These are phyloP conservation scores for Ophioderma brevispina DNA, from an alignment of 35 echinoderm and acorn worm genomes.

Conservation along the genomic window DNA sequence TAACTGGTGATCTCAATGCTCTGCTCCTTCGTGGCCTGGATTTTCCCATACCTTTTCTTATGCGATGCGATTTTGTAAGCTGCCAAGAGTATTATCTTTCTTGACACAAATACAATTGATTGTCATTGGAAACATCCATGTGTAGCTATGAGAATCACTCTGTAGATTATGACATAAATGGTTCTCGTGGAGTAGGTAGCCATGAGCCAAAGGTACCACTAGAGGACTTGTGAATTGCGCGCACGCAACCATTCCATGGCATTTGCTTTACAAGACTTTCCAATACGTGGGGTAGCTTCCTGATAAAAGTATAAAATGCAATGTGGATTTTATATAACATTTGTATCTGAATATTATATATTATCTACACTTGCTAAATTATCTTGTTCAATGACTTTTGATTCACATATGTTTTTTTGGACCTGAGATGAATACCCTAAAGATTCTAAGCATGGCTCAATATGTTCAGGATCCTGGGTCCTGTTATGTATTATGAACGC, in stretches of 20 bases:
- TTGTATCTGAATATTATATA: no score
- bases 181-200: slow-evolving; percentile 74
- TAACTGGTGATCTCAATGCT: slow-evolving; percentile 61
- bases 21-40: slow-evolving; percentile 13
- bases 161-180: slow-evolving; percentile 69
- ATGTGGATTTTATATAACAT: no score
- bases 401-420: no score
- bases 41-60: slow-evolving; percentile 34
- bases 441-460: no score
- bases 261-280: slow-evolving; percentile 71
- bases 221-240: slow-evolving; percentile 91
- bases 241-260: slow-evolving; percentile 95
- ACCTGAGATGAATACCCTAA: no score
- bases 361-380: no score
- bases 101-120: slow-evolving; percentile 80
- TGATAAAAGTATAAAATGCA: slow-evolving; percentile 7
- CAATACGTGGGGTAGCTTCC: slow-evolving; percentile 63
- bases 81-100: slow-evolving; percentile 50
- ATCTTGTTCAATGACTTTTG: no score
- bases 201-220: slow-evolving; percentile 83
- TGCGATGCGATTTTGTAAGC: slow-evolving; percentile 88
- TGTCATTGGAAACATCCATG: slow-evolving; percentile 83
- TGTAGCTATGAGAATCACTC: slow-evolving; percentile 36
- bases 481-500: no score
- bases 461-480: no score